These are phyloP conservation scores for Diadophis punctatus DNA, from an alignment of 2,113 vertebrate species.

Conservation along the genomic window DNA sequence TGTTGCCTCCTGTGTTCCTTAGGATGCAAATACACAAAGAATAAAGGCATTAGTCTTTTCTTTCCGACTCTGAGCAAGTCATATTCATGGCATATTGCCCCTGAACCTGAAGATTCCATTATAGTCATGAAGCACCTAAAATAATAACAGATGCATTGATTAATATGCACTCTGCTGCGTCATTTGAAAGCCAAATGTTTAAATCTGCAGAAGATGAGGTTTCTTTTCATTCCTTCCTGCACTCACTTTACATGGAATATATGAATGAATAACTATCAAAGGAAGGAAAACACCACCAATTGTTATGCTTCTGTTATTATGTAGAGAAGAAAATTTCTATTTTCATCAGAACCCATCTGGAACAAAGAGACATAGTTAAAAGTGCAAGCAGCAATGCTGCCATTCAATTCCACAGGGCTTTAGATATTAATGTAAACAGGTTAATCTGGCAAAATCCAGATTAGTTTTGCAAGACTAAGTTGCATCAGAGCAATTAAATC, in stretches of 20 bases:
- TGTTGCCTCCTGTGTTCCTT: not conserved
- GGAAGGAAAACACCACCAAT: not conserved
- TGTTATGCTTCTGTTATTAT: not conserved
- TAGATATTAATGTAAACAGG: constrained; percentile 58
- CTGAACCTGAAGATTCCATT: not conserved
- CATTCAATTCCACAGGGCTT: constrained; percentile 37
- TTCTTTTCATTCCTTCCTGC: not conserved
- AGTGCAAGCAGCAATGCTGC: constrained; percentile 39
- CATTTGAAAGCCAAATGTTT: not conserved
- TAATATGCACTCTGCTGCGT: not conserved
- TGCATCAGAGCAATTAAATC: constrained; percentile 42
- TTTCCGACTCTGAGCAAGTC: not conserved
- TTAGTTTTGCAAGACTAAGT: constrained; percentile 46
- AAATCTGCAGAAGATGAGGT: not conserved
- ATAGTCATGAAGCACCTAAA: not conserved
- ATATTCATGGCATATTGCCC: not conserved
- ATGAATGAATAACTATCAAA: not conserved
- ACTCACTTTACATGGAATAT: not conserved
- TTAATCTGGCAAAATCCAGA: constrained; percentile 54
- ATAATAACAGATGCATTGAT: not conserved
- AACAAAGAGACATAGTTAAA: constrained; percentile 49
- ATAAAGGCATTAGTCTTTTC: not conserved
- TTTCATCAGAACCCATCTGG: constrained; percentile 36
- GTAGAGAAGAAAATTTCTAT: constrained; percentile 52
- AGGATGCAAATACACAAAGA: not conserved